phyloP scores from a whole-genome alignment of 2,113 vertebrate genomes.

The Nycticebus coucang region DNA sequence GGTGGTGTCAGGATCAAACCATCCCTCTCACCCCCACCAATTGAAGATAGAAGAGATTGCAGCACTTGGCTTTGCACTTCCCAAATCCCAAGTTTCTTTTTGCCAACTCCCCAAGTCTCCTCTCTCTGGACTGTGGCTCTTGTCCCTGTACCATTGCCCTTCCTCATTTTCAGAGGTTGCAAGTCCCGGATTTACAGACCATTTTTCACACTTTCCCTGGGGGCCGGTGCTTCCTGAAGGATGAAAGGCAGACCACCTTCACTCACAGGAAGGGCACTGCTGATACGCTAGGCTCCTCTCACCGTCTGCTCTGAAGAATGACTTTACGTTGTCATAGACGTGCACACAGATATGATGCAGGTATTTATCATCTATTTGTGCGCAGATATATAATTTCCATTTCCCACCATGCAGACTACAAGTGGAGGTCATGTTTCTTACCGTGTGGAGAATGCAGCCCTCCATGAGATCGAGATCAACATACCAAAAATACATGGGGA shows the following conservation, averaged over 20 bases:
- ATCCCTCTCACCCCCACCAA: background rate
- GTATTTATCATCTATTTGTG: background rate
- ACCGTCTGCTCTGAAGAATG: background rate
- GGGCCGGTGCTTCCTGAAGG: background rate
- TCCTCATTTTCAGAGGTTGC: background rate
- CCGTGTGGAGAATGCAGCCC: background rate
- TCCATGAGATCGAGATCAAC: background rate
- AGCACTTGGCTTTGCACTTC: background rate
- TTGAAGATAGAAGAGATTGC: rapidly evolving
- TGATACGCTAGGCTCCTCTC: rapidly evolving
- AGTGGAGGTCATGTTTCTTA: background rate
- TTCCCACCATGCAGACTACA: background rate
- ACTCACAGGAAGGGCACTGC: background rate
- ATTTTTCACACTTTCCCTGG: background rate
- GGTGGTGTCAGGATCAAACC: background rate
- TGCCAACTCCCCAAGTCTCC: background rate
- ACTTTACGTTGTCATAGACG: background rate
- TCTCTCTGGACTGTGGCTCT: background rate
- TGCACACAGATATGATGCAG: too few species aligned
- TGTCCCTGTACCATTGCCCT: rapidly evolving
- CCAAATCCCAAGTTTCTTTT: rapidly evolving
- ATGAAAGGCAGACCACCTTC: background rate
- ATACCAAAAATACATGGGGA: background rate
- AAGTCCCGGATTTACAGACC: background rate
- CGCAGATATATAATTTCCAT: background rate